phyloP scores from a whole-genome alignment of 2,113 vertebrate species.

The Jacana jacana region DNA sequence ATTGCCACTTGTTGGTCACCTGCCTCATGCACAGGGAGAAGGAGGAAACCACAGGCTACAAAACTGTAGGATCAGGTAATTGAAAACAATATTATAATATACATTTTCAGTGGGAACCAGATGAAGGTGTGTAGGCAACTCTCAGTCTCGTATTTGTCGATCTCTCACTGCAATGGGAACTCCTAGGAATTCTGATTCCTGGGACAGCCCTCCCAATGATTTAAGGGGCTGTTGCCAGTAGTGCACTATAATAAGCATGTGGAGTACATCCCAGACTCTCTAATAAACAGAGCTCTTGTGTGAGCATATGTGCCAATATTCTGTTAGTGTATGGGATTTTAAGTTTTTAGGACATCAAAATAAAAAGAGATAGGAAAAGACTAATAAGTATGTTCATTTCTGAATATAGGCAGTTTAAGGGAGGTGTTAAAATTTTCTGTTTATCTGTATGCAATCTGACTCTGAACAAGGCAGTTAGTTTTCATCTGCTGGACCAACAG shows the following conservation, averaged over 20 bases:
- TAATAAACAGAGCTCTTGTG: background rate
- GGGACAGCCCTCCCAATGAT: rapidly evolving
- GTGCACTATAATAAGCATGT: background rate
- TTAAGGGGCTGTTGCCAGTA: background rate
- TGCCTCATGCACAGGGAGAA: background rate
- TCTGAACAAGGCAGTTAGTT: background rate
- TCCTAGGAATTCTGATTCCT: background rate
- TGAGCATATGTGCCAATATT: background rate
- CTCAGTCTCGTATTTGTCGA: background rate
- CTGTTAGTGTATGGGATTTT: background rate
- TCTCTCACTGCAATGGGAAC: background rate
- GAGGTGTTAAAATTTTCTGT: background rate
- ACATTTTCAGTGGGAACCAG: background rate
- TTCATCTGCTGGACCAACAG: background rate
- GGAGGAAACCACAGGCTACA: background rate
- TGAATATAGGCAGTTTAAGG: background rate
- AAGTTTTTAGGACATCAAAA: background rate
- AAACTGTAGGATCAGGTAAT: background rate
- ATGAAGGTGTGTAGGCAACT: background rate
- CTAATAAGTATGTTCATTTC: background rate
- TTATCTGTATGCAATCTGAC: background rate
- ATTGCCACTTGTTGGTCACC: background rate
- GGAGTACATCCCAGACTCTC: background rate
- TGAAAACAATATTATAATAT: background rate
- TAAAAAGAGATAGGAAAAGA: background rate